Evolutionary conservation across 1,140 invertebrate species (phyloP).

Genomic region (Amphibalanus amphitrite): DNA sequence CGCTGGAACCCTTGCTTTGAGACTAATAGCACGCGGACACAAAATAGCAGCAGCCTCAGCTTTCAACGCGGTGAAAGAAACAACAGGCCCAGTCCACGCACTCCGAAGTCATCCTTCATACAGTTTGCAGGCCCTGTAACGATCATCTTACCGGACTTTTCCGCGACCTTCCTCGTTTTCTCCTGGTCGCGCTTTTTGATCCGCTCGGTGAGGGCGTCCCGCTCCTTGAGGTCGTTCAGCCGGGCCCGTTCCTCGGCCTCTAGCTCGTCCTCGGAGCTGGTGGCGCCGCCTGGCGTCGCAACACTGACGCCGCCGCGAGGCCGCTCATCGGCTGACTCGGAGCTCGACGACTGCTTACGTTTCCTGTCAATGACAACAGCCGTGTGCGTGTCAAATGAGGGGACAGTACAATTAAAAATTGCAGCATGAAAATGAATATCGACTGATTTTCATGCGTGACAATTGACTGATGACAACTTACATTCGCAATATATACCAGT

Average conservation of each 20-base stretch:
- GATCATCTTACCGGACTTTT: constrained; percentile 32
- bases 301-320: not conserved
- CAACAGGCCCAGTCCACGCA: not conserved
- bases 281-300: constrained; percentile 3
- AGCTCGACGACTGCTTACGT: not conserved
- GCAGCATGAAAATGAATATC: not conserved
- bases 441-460: not conserved
- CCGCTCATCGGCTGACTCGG: not conserved
- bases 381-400: too few relatives aligned
- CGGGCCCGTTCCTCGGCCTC: constrained; percentile 46
- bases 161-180: constrained; percentile 63
- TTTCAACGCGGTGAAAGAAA: not conserved
- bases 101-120: not conserved
- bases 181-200: constrained; percentile 79
- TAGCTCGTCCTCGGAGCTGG: constrained; percentile 21
- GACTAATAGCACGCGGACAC: constrained; percentile 1
- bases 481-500: too few relatives aligned
- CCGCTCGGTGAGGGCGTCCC: constrained; percentile 84
- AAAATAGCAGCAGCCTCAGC: not conserved
- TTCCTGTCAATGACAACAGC: too few relatives aligned
- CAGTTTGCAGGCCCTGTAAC: too few relatives aligned
- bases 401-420: not conserved
- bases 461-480: not conserved
- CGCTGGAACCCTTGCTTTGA: too few relatives aligned
- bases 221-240: constrained; percentile 63